These are phyloP conservation scores for Coelinius sp. DNA, from an alignment of 2,888 invertebrate genomes.

Conservation along the genomic window DNA sequence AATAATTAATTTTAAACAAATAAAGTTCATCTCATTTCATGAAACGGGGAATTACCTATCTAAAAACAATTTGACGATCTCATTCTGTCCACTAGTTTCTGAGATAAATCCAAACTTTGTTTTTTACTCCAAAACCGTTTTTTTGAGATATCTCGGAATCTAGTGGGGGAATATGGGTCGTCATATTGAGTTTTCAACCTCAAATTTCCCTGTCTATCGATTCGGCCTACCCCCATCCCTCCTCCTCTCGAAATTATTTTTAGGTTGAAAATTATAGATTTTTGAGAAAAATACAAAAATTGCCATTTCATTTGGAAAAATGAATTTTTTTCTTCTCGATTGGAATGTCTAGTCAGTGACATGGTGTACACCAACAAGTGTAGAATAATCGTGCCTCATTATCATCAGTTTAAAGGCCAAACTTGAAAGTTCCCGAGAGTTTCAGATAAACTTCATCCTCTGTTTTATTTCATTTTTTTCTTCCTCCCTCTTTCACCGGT, in stretches of 20 bases:
- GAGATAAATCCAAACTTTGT: background rate
- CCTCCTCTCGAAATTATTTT: too few relatives aligned
- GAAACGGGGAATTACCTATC: background rate
- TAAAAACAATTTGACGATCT: background rate
- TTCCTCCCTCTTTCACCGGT: conserved; percentile 22
- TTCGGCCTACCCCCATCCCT: too few relatives aligned
- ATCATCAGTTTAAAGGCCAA: conserved; percentile 22
- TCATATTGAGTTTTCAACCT: too few relatives aligned
- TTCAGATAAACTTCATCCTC: conserved; percentile 26
- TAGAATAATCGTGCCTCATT: background rate
- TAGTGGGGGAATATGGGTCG: too few relatives aligned
- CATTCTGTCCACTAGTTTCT: background rate
- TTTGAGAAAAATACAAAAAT: too few relatives aligned
- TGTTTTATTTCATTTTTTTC: conserved; percentile 30
- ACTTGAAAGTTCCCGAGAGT: conserved; percentile 20
- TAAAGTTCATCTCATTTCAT: background rate
- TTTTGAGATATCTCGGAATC: too few relatives aligned
- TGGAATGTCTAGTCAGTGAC: background rate
- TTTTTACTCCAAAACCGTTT: background rate
- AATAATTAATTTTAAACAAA: background rate
- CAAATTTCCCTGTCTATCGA: too few relatives aligned
- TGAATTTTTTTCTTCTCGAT: conserved; percentile 1
- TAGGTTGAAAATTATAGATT: too few relatives aligned
- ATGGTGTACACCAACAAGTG: background rate
- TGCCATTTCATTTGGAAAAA: background rate